Percentiles rank a stretch among this genome's conserved stretches.
phyloP scores from a whole-genome alignment of 2,888 invertebrate species.

The Antitype chi region DNA sequence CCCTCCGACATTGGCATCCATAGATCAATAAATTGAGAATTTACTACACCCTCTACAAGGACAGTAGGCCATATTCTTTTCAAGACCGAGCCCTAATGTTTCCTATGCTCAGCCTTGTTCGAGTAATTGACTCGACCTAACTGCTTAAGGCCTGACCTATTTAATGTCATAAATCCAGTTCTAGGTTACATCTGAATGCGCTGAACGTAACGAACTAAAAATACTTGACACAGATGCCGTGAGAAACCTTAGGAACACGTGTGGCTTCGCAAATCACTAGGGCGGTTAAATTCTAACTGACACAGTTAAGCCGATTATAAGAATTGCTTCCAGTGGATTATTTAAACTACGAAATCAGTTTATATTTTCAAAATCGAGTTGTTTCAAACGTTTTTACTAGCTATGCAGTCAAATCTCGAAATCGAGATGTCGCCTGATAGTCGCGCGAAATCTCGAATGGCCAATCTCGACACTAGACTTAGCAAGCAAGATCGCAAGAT shows the following conservation, averaged over 20 bases:
- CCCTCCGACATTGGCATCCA: not conserved
- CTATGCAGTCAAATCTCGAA: not conserved
- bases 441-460: not conserved
- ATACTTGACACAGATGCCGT: slow-evolving; percentile 50
- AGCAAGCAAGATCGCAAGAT: not conserved
- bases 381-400: not conserved
- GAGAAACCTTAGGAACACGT: slow-evolving; percentile 55
- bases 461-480: not conserved
- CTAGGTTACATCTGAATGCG: slow-evolving; percentile 32
- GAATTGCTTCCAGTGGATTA: slow-evolving; percentile 33
- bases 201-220: slow-evolving; percentile 42
- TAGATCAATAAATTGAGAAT: not conserved
- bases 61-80: not conserved
- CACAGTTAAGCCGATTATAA: slow-evolving; percentile 43
- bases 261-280: slow-evolving; percentile 64
- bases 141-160: slow-evolving; percentile 34
- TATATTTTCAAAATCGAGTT: not conserved
- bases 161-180: slow-evolving; percentile 43
- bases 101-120: not conserved
- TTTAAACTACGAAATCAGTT: not conserved
- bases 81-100: not conserved
- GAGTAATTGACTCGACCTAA: slow-evolving; percentile 23
- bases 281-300: slow-evolving; percentile 39
- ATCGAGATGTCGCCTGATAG: not conserved
- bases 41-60: not conserved